Evolutionary conservation across 2,113 vertebrate genomes (phyloP).

Genomic region (Pyrgilauda ruficollis): DNA sequence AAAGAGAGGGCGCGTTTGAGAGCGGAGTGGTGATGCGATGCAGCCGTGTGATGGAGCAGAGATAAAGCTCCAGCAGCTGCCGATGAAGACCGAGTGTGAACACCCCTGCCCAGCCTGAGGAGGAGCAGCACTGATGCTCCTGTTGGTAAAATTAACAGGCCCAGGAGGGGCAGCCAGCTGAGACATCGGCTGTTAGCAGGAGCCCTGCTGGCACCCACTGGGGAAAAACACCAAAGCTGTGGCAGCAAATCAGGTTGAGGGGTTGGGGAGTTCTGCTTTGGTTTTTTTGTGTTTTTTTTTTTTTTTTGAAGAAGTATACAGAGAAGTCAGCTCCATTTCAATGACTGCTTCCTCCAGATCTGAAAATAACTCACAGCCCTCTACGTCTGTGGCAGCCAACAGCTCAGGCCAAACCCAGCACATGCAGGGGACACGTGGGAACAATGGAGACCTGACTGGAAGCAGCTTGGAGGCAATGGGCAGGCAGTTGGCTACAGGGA

Average conservation of each 20-base stretch:
- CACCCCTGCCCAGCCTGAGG: background rate
- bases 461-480: background rate
- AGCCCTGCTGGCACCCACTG: background rate
- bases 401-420: background rate
- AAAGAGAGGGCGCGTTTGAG: background rate
- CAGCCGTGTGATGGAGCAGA: background rate
- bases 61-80: background rate
- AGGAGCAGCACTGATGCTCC: background rate
- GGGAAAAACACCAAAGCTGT: background rate
- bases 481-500: background rate
- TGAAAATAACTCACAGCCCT: background rate
- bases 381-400: rapidly evolving
- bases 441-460: rapidly evolving
- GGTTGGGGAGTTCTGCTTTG: background rate
- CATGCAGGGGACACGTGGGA: background rate
- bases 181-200: background rate
- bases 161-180: background rate
- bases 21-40: background rate
- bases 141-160: background rate
- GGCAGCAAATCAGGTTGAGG: background rate
- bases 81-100: background rate
- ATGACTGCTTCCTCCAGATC: background rate
- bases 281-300: too few species aligned
- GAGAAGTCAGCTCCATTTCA: background rate
- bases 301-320: background rate